phyloP scores from a whole-genome alignment of 2,888 invertebrate species.

The Protodeltote pygarga region DNA sequence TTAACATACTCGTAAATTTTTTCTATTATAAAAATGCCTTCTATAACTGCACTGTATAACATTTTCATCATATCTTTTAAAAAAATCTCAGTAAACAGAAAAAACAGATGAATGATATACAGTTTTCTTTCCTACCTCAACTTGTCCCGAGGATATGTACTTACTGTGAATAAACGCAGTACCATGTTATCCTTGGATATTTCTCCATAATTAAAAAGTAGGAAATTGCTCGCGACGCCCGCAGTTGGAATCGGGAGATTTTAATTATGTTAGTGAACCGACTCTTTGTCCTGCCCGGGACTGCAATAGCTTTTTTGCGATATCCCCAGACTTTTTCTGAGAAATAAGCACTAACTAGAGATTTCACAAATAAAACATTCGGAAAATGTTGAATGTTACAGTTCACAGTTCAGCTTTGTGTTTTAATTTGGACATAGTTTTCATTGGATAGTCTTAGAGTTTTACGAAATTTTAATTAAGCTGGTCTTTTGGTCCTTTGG shows the following conservation, averaged over 20 bases:
- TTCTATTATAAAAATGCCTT: too few relatives aligned
- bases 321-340: slow-evolving; percentile 58
- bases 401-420: slow-evolving; percentile 39
- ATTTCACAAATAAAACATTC: slow-evolving; percentile 56
- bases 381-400: slow-evolving; percentile 42
- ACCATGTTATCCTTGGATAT: slow-evolving; percentile 51
- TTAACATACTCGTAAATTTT: too few relatives aligned
- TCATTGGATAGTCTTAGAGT: neutral
- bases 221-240: slow-evolving; percentile 57
- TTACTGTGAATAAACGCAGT: slow-evolving; percentile 37
- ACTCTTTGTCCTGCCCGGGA: slow-evolving; percentile 55
- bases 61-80: too few relatives aligned
- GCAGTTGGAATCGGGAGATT: slow-evolving; percentile 60
- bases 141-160: slow-evolving; percentile 31
- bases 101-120: slow-evolving; percentile 22
- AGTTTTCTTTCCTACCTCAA: slow-evolving; percentile 31
- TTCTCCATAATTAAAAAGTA: slow-evolving; percentile 60
- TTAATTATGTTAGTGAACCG: slow-evolving; percentile 69
- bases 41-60: too few relatives aligned
- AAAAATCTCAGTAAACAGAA: neutral
- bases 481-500: too few relatives aligned
- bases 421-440: slow-evolving; percentile 24
- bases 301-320: slow-evolving; percentile 62
- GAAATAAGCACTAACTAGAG: slow-evolving; percentile 60
- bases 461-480: slow-evolving; percentile 1